These are phyloP conservation scores for Mus caroli DNA, from an alignment of 2,797 vertebrate genomes.

Conservation along the genomic window DNA sequence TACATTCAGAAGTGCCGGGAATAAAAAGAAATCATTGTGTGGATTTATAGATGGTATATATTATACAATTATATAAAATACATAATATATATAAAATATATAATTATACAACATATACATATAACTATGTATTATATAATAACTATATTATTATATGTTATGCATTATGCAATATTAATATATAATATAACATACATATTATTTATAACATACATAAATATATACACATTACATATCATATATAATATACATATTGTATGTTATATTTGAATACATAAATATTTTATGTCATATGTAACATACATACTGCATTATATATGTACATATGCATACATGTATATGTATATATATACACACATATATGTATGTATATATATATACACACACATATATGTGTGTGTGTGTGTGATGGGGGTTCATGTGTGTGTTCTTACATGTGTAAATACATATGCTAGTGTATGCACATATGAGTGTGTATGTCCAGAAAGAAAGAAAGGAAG, in stretches of 20 bases:
- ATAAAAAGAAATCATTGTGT: slow-evolving; percentile 29
- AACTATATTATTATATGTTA: not conserved
- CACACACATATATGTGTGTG: not conserved
- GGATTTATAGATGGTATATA: not conserved
- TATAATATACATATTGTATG: not conserved
- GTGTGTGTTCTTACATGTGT: not conserved
- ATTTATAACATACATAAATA: not conserved
- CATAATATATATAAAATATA: not conserved
- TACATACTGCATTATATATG: not conserved
- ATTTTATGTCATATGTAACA: not conserved
- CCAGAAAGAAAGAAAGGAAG: not conserved
- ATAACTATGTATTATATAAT: not conserved
- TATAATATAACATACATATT: not conserved
- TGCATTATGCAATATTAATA: not conserved
- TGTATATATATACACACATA: no score
- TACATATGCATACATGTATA: no score
- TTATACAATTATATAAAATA: not conserved
- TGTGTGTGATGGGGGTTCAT: no score
- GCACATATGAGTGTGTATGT: not conserved
- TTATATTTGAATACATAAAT: not conserved
- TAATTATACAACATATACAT: not conserved
- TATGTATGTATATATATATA: no score
- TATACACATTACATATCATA: not conserved
- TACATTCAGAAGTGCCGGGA: not conserved
- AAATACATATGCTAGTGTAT: not conserved